Conservation (phyloP, 2,797 vertebrate species). For the Hoplostethus atlanticus region DNA sequence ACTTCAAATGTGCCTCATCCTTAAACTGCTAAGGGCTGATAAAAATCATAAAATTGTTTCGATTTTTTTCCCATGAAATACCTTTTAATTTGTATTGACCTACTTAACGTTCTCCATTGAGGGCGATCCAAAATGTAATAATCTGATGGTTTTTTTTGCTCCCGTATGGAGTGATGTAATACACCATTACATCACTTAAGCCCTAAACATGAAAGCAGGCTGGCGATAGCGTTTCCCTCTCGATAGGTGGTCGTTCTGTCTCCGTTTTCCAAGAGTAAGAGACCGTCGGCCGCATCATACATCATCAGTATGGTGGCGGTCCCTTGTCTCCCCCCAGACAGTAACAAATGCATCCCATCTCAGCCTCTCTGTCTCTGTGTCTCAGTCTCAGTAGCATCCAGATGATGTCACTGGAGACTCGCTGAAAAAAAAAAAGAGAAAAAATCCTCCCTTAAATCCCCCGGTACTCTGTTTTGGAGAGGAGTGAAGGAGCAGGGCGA, state of each 20-base stretch:
- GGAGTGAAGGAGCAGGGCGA: conserved; percentile 15
- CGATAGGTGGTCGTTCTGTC: conserved; percentile 48
- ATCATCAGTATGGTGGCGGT: conserved; percentile 32
- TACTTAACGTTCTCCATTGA: conserved; percentile 59
- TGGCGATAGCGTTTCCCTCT: conserved; percentile 38
- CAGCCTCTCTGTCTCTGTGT: conserved; percentile 56
- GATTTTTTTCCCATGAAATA: conserved; percentile 26
- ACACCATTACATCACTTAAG: conserved; percentile 62
- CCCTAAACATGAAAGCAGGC: conserved; percentile 38
- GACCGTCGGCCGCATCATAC: conserved; percentile 23
- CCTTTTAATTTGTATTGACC: conserved; percentile 61
- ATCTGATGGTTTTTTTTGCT: conserved; percentile 23
- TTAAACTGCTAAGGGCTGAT: conserved; percentile 21
- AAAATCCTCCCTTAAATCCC: conserved; percentile 31
- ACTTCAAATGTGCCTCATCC: conserved; percentile 59
- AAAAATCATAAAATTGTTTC: conserved; percentile 33
- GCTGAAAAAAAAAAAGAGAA: not conserved
- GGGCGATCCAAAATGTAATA: conserved; percentile 45
- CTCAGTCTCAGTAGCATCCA: conserved; percentile 35
- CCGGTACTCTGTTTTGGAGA: conserved; percentile 30
- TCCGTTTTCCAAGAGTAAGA: conserved; percentile 9
- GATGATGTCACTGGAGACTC: conserved; percentile 47
- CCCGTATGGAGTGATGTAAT: conserved; percentile 14
- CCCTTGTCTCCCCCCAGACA: conserved; percentile 43
- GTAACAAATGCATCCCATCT: conserved; percentile 51